Evolutionary conservation across 2,888 invertebrate species (phyloP), one percentile per base, ranked within the genome.

Genomic region (Tiliacea citrago): DNA sequence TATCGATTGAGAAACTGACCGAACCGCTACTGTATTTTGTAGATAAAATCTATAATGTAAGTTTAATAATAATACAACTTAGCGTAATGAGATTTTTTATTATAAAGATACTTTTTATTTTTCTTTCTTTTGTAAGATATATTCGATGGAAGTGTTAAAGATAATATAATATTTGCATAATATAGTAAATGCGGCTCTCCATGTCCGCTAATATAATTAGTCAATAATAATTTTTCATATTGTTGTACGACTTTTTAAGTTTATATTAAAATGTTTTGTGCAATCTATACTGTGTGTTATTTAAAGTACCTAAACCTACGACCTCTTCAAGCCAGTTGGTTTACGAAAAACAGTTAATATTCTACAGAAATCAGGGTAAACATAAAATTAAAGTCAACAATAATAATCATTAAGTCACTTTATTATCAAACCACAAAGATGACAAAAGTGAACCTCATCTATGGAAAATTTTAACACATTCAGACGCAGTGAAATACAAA

Each of bases 191-290:
- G 97, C 97, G 97, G 97, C 97, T 96, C 97, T 97, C 97, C 97
- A 97, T 97, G 97, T 96, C 97, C 97, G 97, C 97, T 94, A 97
- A 97, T 97, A 97, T 96, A 97, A 97, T 96, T 97, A 97, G 97
- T 97, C 97, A 98, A 97, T 98, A 95, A 95, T 95, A 98, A 98
- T 98, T 98, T 98, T 98, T 98, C 98, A 98, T 98, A 98, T 97
- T 98, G 97, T 97, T 98, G 98, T 98, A 98, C 97, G 97, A 96
- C 97, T 98, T 98, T 98, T 98, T 98, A 98, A 98, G 98, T 98
- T 98, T 98, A 97, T 98, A 98, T 98, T 98, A 98, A 98, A 98
- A 98, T 97, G 97, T 98, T 97, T 98, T 98, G 97, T 98, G 98
- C 97, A 97, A 97, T 97, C 97, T 96, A 95, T 86, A 94, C 91